Conservation (phyloP, 2,888 invertebrate species). For the Neoaliturus tenellus region DNA sequence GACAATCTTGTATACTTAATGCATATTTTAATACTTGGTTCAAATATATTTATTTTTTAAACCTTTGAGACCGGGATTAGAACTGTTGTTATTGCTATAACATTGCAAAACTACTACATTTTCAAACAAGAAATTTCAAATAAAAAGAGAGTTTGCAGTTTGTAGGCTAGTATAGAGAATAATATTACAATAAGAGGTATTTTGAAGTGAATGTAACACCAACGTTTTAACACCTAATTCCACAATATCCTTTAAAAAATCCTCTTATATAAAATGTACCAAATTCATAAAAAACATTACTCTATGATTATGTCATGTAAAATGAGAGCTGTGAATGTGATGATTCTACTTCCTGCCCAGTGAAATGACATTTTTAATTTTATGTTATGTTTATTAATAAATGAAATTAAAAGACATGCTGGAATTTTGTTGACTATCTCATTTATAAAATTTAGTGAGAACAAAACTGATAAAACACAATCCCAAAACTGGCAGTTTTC, state of each 20-base stretch:
- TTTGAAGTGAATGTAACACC: neutral
- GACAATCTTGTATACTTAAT: too few relatives aligned
- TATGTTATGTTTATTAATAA: neutral
- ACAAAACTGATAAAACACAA: neutral
- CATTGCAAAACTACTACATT: slow-evolving; percentile 10
- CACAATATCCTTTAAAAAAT: slow-evolving; percentile 42
- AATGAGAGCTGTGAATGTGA: neutral
- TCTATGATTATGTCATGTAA: neutral
- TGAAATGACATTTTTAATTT: neutral
- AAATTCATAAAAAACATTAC: slow-evolving; percentile 45
- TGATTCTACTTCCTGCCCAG: neutral
- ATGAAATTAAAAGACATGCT: neutral
- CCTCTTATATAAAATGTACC: slow-evolving; percentile 38
- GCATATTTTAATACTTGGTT: neutral
- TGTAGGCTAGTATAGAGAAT: neutral
- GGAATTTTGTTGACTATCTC: neutral
- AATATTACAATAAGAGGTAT: neutral
- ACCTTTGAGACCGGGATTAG: neutral
- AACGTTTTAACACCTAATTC: slow-evolving; percentile 16
- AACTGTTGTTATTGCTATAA: neutral
- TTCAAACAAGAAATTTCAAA: too few relatives aligned
- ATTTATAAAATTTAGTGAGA: neutral
- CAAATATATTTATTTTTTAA: neutral
- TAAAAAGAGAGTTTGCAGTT: neutral
- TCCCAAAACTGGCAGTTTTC: slow-evolving; percentile 5